Conservation (phyloP, 2,888 invertebrate species). For the Cephus sareptanus region DNA sequence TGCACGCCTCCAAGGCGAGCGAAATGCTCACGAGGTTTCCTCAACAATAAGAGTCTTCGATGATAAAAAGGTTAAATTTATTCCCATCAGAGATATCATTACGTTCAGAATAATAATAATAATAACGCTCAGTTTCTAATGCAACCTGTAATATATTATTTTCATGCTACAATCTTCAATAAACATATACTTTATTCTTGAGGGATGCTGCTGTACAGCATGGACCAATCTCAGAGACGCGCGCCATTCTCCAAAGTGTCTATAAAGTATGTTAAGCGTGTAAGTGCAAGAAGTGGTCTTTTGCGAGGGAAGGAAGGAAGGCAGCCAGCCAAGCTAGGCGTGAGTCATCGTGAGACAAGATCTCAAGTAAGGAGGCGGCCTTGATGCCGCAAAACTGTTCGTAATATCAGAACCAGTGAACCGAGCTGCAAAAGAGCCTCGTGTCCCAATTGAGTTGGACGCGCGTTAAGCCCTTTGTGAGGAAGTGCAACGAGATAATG, state of each 20-base stretch:
- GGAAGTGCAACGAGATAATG: not conserved
- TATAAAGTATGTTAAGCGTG: not conserved
- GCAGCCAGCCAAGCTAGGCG: constrained; percentile 26
- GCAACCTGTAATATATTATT: not conserved
- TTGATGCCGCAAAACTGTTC: constrained; percentile 53
- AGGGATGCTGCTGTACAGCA: not conserved
- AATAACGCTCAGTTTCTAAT: not conserved
- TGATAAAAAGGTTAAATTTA: not conserved
- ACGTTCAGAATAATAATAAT: not conserved
- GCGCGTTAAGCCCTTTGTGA: not conserved
- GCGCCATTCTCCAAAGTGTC: not conserved
- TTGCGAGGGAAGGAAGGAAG: constrained; percentile 10
- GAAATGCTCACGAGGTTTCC: not conserved
- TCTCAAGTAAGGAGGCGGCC: constrained; percentile 57
- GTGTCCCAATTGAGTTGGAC: constrained; percentile 2
- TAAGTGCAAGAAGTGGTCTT: constrained; percentile 4
- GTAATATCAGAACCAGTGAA: constrained; percentile 48
- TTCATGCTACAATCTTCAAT: not conserved
- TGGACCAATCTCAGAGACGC: not conserved
- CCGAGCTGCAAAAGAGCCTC: constrained; percentile 14
- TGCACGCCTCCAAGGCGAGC: not conserved
- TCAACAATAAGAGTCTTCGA: not conserved
- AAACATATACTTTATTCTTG: not conserved
- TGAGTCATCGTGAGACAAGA: constrained; percentile 46
- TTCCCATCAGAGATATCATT: not conserved